Base-by-base conservation (phyloP, 2,113 vertebrate genomes). In the Pangasianodon hypophthalmus region DNA sequence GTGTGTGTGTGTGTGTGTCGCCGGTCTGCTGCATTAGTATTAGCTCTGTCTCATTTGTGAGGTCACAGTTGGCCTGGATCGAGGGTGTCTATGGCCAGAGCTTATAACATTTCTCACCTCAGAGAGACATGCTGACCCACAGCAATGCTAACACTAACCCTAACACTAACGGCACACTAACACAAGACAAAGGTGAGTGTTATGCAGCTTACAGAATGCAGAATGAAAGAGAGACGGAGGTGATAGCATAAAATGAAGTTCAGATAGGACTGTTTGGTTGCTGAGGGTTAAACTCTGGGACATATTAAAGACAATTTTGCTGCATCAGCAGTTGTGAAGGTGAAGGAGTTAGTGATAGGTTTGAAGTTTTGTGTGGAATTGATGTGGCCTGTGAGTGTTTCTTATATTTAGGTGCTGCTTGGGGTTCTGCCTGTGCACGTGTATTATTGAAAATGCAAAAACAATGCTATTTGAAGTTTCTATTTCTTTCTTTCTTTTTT, bases 121-220 rank as follows among this genome's bases (percentile, higher is more conserved):
- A 50, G 91, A 93, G 91, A 95, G 93, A 93, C 93, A 97, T 97
- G 96, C 93, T 95, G 84, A 95, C 92, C 90, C 91, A 94, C 92
- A 92, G 93, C 88, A 91, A 92, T 90, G 94, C 91, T 86, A 93
- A 94, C 93, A 92, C 50, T 44, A 91, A 84, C 87, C 19, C 54
- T 48, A 69, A 60, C 37, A 56, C 90, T 85, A 93, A 94, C 93
- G 92, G 93, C 92, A 95, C 80, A 94, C 92, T 93, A 87, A 93
- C 90, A 1, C 94, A 94, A 88, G 93, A 92, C 54, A 91, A 94
- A 96, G 97, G 97, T 97, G 95, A 97, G 96, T 95, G 89, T 41
- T 5, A 85, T 90, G 37, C 54, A 37, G 32, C 26, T 41, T 52
- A 77, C 60, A 84, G 67, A 4, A 54, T 32, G 21, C 52, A 52